These are phyloP conservation scores for Vombatus ursinus DNA, from an alignment of 2,113 vertebrate species.

Conservation along the genomic window DNA sequence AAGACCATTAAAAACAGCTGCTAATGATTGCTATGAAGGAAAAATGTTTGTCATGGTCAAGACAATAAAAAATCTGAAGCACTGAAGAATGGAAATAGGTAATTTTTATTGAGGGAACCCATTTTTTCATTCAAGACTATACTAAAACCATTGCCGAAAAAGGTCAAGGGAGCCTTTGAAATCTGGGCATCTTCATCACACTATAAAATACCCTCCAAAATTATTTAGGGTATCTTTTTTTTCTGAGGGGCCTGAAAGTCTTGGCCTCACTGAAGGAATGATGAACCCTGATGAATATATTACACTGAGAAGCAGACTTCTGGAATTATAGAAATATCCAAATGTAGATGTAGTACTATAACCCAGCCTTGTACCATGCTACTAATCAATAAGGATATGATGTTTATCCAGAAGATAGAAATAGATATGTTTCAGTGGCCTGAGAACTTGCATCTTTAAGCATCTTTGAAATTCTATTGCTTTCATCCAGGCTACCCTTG, in stretches of 20 bases:
- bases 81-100: neutral
- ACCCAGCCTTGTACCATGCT: neutral
- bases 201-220: neutral
- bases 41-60: neutral
- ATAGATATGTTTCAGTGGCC: neutral
- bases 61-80: neutral
- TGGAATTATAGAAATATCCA: neutral
- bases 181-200: neutral
- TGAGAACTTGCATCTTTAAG: neutral
- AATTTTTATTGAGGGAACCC: neutral
- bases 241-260: neutral
- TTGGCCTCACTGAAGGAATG: neutral
- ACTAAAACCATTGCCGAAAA: neutral
- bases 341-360: neutral
- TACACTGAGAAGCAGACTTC: neutral
- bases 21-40: neutral
- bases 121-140: neutral
- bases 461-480: neutral
- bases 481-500: neutral
- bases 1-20: neutral
- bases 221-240: neutral
- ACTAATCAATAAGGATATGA: neutral
- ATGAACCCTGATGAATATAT: neutral
- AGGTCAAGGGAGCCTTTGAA: neutral
- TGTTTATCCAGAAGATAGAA: neutral